Evolutionary conservation across 2,113 vertebrate species (phyloP).

Genomic region (Indri indri): DNA sequence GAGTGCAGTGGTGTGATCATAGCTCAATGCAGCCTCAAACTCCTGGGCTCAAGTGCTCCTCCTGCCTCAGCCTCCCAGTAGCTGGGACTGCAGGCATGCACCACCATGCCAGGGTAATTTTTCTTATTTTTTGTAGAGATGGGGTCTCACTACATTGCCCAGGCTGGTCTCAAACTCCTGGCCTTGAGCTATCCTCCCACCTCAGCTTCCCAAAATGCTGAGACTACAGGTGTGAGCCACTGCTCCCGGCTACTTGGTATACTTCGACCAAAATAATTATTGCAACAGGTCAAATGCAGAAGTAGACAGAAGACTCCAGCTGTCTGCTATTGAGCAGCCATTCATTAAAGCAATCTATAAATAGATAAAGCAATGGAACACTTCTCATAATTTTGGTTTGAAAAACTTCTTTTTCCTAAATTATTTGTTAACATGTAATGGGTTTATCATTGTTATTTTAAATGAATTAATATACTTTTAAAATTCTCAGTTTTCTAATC

Average conservation of each 20-base stretch:
- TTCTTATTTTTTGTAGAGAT: neutral
- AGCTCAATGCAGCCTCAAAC: neutral
- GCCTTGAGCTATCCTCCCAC: neutral
- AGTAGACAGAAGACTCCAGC: conserved; percentile 2
- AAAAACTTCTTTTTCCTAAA: conserved; percentile 34
- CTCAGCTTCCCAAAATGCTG: neutral
- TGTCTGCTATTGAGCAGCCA: neutral
- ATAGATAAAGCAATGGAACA: neutral
- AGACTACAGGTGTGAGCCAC: neutral
- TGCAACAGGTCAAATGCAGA: neutral
- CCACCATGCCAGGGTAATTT: neutral
- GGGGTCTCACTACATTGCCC: neutral
- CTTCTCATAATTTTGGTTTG: neutral
- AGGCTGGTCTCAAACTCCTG: neutral
- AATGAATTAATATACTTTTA: neutral
- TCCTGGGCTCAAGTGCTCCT: neutral
- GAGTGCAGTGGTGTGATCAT: neutral
- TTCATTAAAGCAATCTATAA: neutral
- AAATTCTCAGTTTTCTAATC: neutral
- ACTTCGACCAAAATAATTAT: conserved; percentile 2
- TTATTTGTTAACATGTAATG: conserved; percentile 5
- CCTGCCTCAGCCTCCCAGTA: neutral
- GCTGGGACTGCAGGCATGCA: neutral
- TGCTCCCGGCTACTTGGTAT: neutral
- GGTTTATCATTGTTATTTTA: conserved; percentile 10